Evolutionary conservation across 1,140 invertebrate species (phyloP), one percentile per base, ranked within the genome.

Genomic region (Atopsyche davidsoni): DNA sequence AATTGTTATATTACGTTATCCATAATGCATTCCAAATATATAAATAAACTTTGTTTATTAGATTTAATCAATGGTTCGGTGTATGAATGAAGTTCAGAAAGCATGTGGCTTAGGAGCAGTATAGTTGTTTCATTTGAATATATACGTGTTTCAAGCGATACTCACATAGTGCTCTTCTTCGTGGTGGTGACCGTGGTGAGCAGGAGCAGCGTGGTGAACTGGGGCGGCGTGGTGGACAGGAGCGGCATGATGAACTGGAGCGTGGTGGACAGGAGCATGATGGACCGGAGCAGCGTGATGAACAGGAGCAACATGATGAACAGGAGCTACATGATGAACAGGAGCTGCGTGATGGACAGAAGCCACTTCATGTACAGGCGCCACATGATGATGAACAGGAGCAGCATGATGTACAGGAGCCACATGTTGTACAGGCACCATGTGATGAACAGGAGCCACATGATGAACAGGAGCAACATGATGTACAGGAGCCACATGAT

Each of bases 261-360:
- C 51, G 16, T 64, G 57, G 21, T 61, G 60, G 21, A 44, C 28
- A 10, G 28, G 36, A 38, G 60, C 52, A 22, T 23, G 54, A 2
- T 45, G 62, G 24, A 60, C 51, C 14, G 66, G 63, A 14, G 53
- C 51, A 11, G 49, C 36, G 34, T 60, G 44, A 10, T 60, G 43
- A 21, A 59, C 46, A 18, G 59, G 51, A 6, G 60, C 57, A 13
- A 53, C 47, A 25, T 48, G 54, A 7, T 60, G 60, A 3, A 45
- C 47, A 16, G 58, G 60, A 17, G 41, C 48, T 17, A 53, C 51
- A 17, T 64, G 57, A 22, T 61, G 60, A 21, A 44, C 28, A 10
- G 28, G 36, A 38, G 60, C 52, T n/a, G 60, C 55, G 7, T 63
- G 64, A 23, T 64, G 66, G 2, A 61, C 41, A 16, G 66, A 4